Base-by-base conservation (phyloP, 2,888 invertebrate genomes). In the Acanthoscelides obtectus region DNA sequence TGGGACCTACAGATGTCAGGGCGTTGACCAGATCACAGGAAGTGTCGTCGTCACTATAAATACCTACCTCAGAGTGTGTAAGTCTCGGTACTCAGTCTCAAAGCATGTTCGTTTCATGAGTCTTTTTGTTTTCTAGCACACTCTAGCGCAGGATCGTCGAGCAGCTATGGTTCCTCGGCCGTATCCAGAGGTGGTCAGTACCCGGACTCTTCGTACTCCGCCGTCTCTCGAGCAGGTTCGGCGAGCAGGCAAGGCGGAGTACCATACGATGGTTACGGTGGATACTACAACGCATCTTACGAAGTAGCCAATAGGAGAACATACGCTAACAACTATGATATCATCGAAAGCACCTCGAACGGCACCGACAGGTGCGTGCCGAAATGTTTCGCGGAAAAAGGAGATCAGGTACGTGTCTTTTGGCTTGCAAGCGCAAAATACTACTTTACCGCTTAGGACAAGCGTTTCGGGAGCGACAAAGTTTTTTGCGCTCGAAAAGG, bases 311-410 rank as follows among this genome's bases (percentile, higher is more conserved):
- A 78, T 69, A 73, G 80, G 71, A 78, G 81, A 72, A 82, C 83
- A 3, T 84, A 86, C 76, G 84, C 85, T 0, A 86, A 86, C 73
- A 88, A 86, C 77, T 88, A 87, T 75, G 85, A 86, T 22, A 86
- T 87, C 3, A 83, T 84, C 71, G 87, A 88, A 0, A 81, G 87
- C 79, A 86, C 88, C 79, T 85, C 80, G 77, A 83, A 84, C 74
- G 84, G 90, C 88, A 88, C 89, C 0, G 92, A 90, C 72, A 91
- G 91, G 79, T 95, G 95, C 81, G 89, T 90, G 65, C 94, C 95
- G 0, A 94, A 95, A 87, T 96, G 96, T 85, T 92, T 94, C 77
- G 95, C 96, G 0, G 94, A 95, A 85, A 96, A 96, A 86, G 96
- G 96, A 82, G 90, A 89, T 73, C 88, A 94, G 81, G 93, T 93